phyloP scores from a whole-genome alignment of 2,888 invertebrate species.

The Nomada flava region DNA sequence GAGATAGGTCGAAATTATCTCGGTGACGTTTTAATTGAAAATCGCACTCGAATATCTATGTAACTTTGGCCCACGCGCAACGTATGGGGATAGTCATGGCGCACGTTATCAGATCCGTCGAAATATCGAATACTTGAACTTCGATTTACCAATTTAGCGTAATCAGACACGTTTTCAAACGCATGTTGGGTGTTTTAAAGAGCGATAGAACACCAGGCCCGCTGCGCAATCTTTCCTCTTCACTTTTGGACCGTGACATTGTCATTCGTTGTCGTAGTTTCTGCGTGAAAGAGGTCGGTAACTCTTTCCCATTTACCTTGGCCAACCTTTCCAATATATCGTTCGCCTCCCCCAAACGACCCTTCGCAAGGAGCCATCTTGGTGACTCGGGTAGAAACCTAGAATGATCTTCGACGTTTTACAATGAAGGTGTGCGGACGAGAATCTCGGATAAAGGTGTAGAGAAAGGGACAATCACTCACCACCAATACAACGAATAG shows the following conservation, averaged over 20 bases:
- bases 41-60: too few relatives aligned
- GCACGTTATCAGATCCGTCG: not conserved
- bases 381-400: slow-evolving; percentile 95
- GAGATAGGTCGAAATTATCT: not conserved
- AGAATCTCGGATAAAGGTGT: not conserved
- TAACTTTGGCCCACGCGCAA: not conserved
- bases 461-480: slow-evolving; percentile 69
- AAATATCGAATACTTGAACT: not conserved
- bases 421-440: not conserved
- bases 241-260: slow-evolving; percentile 86
- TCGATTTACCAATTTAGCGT: slow-evolving; percentile 91
- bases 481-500: slow-evolving; percentile 93
- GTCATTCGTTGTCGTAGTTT: slow-evolving; percentile 91
- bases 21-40: not conserved
- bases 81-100: not conserved
- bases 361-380: slow-evolving; percentile 94
- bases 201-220: slow-evolving; percentile 87
- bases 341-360: slow-evolving; percentile 92
- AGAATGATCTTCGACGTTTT: slow-evolving; percentile 44
- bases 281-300: slow-evolving; percentile 90
- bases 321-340: slow-evolving; percentile 92
- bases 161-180: slow-evolving; percentile 93
- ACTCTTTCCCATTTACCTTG: slow-evolving; percentile 90
- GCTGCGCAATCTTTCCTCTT: slow-evolving; percentile 82
- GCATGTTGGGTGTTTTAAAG: slow-evolving; percentile 94